Percentiles rank a stretch among this genome's conserved stretches.
phyloP scores from a whole-genome alignment of 2,113 vertebrate species.

The Zootoca vivipara region DNA sequence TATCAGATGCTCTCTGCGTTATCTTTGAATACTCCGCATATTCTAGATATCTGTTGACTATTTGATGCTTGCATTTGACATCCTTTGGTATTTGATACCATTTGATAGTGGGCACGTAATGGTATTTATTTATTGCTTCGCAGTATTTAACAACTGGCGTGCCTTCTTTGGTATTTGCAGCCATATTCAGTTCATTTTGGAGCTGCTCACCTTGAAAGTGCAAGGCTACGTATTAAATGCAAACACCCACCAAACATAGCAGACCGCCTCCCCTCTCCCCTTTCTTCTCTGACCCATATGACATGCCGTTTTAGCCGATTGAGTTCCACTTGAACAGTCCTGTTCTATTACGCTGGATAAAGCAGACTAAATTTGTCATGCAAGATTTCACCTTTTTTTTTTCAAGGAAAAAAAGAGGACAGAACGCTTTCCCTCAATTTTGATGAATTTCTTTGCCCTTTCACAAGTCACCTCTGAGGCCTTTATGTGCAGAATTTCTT shows the following conservation, averaged over 20 bases:
- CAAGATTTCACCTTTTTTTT: constrained; percentile 52
- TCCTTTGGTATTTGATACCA: neutral
- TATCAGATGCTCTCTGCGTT: neutral
- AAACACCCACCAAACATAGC: neutral
- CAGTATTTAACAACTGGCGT: neutral
- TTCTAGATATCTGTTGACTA: neutral
- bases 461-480: constrained; percentile 37
- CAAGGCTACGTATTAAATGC: neutral
- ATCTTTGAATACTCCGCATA: neutral
- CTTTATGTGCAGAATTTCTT: constrained; percentile 26
- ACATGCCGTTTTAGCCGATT: constrained; percentile 8
- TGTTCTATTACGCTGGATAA: constrained; percentile 28
- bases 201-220: neutral
- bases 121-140: neutral
- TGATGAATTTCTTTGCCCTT: constrained; percentile 65
- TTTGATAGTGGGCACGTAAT: neutral
- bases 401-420: neutral
- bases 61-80: neutral
- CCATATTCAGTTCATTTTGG: neutral
- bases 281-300: neutral
- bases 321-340: constrained; percentile 35
- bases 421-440: constrained; percentile 48
- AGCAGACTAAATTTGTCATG: constrained; percentile 50
- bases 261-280: neutral
- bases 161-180: neutral